Evolutionary conservation across 92 coral and sea anemone species (phyloP), one percentile per base, ranked within the genome.

Genomic region (Diadumene lineata): DNA sequence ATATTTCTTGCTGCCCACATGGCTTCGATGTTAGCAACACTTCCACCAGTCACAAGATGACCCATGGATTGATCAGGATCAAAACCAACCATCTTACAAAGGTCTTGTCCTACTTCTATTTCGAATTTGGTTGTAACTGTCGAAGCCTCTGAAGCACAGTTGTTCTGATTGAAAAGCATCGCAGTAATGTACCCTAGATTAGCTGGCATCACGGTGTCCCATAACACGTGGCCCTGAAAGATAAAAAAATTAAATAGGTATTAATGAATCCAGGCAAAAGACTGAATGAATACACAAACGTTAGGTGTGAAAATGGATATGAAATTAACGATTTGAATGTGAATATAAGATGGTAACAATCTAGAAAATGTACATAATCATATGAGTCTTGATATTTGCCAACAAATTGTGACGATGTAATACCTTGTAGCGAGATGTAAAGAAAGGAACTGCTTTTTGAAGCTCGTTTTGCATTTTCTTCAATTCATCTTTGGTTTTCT

Each of bases 1-100:
- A 93, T 82, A 61, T 93, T 93, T 6, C 98, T 71, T 11, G 84
- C 94, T 2, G 93, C 92, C 98, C 93, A 93, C 70, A 93, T 72
- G 30, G 98, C 87, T 79, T 93, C 98, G 64, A 93, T 93, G 80
- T 93, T 93, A 17, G 98, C 98, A 7, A 85, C 79, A 11, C 93
- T 50, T 3, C 98, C 98, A 18, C 97, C 93, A 18, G 86, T 57
- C 25, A 80, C 79, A 0, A 92, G 76, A 50, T 89, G 94, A 0
- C 94, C 94, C 83, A 76, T 71, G 75, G 72, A 64, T 60, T 77
- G 66, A 31, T 81, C 74, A 21, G 75, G 72, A 66, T 92, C 98
- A 66, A 79, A 92, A 4, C 98, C 98, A n/a, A 92, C 69, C 98
- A 92, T 92, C 60, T 77, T 88, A 64, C 94, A 89, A 70, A 89